Conservation (phyloP, 2,797 vertebrate species). For the Lepus oiostolus region DNA sequence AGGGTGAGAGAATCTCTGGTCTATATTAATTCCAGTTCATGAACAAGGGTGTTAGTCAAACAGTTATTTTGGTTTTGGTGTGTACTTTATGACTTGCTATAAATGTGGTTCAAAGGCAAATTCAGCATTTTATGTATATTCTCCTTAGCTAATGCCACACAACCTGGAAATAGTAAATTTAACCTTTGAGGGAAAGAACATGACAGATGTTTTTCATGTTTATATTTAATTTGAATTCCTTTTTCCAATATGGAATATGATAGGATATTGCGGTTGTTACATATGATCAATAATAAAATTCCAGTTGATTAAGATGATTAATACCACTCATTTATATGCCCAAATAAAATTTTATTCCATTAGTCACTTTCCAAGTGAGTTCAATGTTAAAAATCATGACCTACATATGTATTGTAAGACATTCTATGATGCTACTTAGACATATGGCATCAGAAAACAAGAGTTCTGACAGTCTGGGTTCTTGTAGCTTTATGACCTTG, state of each 20-base stretch:
- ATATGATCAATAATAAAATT: constrained; percentile 37
- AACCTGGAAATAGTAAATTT: background rate
- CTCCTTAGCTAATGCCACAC: background rate
- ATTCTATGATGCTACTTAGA: background rate
- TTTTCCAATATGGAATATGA: background rate
- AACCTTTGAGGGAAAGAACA: constrained; percentile 18
- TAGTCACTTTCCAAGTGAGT: background rate
- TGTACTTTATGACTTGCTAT: constrained; percentile 41
- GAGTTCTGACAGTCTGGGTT: background rate
- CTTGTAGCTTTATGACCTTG: background rate
- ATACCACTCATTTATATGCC: background rate
- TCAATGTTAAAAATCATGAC: background rate
- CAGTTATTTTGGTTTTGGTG: constrained; percentile 43
- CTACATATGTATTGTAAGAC: background rate
- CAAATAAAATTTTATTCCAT: background rate
- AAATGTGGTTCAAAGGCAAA: constrained; percentile 2
- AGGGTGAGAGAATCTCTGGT: constrained; percentile 26
- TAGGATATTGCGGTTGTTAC: constrained; percentile 2
- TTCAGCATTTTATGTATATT: background rate
- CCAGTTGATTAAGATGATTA: constrained; percentile 65
- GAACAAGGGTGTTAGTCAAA: constrained; percentile 50
- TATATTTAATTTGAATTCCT: constrained; percentile 46
- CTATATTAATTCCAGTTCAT: constrained; percentile 36
- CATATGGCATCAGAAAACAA: background rate
- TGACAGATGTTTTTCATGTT: background rate